Evolutionary conservation across 2,797 vertebrate genomes (phyloP).

Genomic region (Hypotaenidia okinawae): DNA sequence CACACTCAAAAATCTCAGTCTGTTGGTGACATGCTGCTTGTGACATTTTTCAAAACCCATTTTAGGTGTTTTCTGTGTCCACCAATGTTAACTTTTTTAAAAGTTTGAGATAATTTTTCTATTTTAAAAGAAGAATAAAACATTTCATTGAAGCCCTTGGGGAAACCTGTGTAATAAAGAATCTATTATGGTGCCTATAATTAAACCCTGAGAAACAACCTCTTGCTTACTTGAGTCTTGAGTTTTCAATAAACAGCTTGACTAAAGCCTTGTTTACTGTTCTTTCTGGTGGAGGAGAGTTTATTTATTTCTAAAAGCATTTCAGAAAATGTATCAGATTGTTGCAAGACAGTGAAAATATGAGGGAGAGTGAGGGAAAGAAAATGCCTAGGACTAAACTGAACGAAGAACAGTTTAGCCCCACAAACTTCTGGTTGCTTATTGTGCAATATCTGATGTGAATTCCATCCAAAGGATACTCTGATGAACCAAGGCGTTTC

Average conservation of each 20-base stretch:
- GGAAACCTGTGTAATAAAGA: not conserved
- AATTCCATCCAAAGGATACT: not conserved
- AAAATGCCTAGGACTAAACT: not conserved
- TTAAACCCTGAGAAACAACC: not conserved
- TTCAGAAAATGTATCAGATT: not conserved
- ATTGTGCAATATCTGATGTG: not conserved
- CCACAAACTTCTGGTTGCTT: not conserved
- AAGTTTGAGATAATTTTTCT: not conserved
- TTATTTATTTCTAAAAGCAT: not conserved
- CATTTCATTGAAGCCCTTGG: not conserved
- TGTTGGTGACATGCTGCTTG: not conserved
- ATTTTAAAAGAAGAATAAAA: not conserved
- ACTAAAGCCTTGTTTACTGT: not conserved
- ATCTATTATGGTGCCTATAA: not conserved
- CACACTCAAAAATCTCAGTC: not conserved
- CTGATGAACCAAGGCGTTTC: not conserved
- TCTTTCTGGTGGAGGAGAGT: not conserved
- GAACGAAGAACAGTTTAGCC: fast-evolving
- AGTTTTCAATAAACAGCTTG: not conserved
- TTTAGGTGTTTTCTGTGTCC: not conserved
- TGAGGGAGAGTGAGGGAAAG: not conserved
- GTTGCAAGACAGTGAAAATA: not conserved
- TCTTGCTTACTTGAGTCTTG: not conserved
- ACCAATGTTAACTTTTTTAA: not conserved
- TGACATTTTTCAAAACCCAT: not conserved